Evolutionary conservation across 2,797 vertebrate genomes (phyloP), one percentile per base, ranked within the genome.

Genomic region (Pangasius djambal): DNA sequence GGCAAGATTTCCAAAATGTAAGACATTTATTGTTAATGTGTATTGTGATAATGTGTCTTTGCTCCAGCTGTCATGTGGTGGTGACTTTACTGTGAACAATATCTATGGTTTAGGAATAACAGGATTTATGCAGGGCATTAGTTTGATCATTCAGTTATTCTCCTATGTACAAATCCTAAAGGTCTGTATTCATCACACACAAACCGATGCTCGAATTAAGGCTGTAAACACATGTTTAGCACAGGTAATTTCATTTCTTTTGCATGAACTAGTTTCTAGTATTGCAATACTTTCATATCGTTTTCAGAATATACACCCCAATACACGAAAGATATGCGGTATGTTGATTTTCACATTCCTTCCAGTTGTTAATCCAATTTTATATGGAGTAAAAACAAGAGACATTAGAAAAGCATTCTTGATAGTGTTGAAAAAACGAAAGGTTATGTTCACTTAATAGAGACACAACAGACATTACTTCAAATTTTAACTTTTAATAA

Each of bases 91-190:
- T 0, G 55, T 93, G 0, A 96, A 94, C 84, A 95, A 95, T 72
- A 91, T 91, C 63, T 97, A 94, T 86, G 96, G 96, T 1, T 28
- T 96, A 18, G 15, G 88, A 9, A 57, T 86, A 83, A 67, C 82
- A 28, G 82, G 34, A 28, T 61, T 52, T 10, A n/a, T 90, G 0
- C 94, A 95, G 91, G 91, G 93, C 0, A 90, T 94, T 63, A 69
- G 96, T 2, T 59, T 97, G 72, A 55, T 86, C 7, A 85, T 95
- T 48, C 93, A 96, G 25, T 87, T 94, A 12, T 96, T 94, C 91
- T 97, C 97, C 55, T 98, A 97, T 28, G 5, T 94, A 40, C 95
- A 96, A 89, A 97, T 97, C 55, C 72, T 96, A 85, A 88, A 87
- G 0, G 93, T 92, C 0, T 96, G 95, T 81, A 1, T 95, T 0